Percentiles rank a stretch among this genome's conserved stretches.
These are phyloP conservation scores for Hyles vespertilio DNA, from an alignment of 1,140 invertebrate genomes.

Conservation along the genomic window DNA sequence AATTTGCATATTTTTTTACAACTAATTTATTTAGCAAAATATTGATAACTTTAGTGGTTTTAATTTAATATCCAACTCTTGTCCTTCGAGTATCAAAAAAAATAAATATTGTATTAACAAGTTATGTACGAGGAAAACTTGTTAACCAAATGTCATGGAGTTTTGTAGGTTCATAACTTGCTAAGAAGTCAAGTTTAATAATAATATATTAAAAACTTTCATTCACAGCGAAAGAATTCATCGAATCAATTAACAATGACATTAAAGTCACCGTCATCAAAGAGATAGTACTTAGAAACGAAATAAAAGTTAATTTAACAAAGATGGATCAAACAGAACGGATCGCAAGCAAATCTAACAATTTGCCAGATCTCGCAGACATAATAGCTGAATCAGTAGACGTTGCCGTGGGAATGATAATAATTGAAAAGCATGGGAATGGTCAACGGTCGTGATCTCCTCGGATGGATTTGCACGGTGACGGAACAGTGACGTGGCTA, in stretches of 20 bases:
- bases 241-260: not conserved
- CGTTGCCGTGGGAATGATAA: constrained; percentile 33
- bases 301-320: not conserved
- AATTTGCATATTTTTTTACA: too few species aligned
- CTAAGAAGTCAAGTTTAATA: too few species aligned
- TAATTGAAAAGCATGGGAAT: constrained; percentile 36
- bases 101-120: too few species aligned
- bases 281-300: not conserved
- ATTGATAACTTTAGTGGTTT: too few species aligned
- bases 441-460: constrained; percentile 31
- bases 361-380: constrained; percentile 16
- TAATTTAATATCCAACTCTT: too few species aligned
- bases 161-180: too few species aligned
- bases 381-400: constrained; percentile 2
- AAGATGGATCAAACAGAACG: constrained; percentile 19
- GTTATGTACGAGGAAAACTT: too few species aligned
- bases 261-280: not conserved
- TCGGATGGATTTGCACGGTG: constrained; percentile 18
- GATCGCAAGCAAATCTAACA: constrained; percentile 14
- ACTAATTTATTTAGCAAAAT: too few species aligned
- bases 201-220: not conserved
- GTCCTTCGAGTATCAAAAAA: too few species aligned
- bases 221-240: not conserved
- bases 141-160: too few species aligned
- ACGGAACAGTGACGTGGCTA: constrained; percentile 7